Percentiles rank a stretch among this genome's conserved stretches.
Conservation (phyloP, 1,140 invertebrate genomes). For the Plectrocnemia conspersa region DNA sequence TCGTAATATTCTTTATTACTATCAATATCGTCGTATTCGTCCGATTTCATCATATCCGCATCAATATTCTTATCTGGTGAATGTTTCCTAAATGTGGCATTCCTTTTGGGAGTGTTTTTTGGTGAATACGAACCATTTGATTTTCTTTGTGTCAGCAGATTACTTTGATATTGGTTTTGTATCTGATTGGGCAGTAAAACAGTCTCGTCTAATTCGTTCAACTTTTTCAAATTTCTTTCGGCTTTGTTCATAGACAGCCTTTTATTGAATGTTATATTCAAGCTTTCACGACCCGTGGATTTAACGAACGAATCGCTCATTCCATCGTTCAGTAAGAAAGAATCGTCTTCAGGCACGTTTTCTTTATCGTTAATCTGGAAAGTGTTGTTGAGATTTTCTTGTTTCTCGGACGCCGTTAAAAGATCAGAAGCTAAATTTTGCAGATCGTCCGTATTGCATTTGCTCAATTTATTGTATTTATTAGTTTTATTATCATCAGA, state of each 20-base stretch:
- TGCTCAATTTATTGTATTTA: constrained; percentile 26
- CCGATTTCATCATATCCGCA: constrained; percentile 8
- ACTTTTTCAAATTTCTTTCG: constrained; percentile 8
- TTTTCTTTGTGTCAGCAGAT: constrained; percentile 14
- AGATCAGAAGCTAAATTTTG: constrained; percentile 26
- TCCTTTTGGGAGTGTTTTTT: constrained; percentile 42
- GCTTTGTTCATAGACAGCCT: constrained; percentile 25
- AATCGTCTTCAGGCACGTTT: constrained; percentile 40
- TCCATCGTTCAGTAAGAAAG: constrained; percentile 37
- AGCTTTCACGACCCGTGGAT: constrained; percentile 40
- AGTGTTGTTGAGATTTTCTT: constrained; percentile 41
- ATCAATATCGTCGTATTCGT: constrained; percentile 21
- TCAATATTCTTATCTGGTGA: constrained; percentile 36
- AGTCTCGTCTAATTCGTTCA: constrained; percentile 39
- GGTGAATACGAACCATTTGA: constrained; percentile 16
- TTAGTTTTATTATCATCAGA: constrained; percentile 24
- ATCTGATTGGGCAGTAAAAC: constrained; percentile 37
- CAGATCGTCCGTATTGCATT: constrained; percentile 34
- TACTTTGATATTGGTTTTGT: constrained; percentile 18
- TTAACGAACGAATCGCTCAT: constrained; percentile 33
- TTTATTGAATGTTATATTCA: constrained; percentile 47
- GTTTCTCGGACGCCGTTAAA: constrained; percentile 16
- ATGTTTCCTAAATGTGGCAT: constrained; percentile 46
- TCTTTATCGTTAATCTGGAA: constrained; percentile 44
- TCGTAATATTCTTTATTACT: constrained; percentile 30